phyloP scores from a whole-genome alignment of 2,113 vertebrate species.

The Illadopsis cleaveri region DNA sequence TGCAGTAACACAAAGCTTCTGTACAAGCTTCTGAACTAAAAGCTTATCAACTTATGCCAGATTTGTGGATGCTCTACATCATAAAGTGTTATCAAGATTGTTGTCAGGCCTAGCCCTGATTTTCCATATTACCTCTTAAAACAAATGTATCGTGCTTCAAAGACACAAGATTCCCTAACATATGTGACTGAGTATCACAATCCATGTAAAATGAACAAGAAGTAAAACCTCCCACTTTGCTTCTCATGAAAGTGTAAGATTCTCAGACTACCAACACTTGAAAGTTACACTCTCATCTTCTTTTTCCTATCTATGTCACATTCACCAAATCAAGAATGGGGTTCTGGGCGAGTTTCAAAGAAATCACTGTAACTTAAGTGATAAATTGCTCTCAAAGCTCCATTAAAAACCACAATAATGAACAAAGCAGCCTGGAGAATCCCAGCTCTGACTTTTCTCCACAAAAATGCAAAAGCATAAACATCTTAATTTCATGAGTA shows the following conservation, averaged over 20 bases:
- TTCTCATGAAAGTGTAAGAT: neutral
- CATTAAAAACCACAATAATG: neutral
- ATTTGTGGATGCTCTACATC: neutral
- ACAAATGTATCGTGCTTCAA: neutral
- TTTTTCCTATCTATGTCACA: neutral
- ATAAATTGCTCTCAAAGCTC: neutral
- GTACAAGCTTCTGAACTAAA: neutral
- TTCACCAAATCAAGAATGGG: neutral
- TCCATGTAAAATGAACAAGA: neutral
- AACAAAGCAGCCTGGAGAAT: neutral
- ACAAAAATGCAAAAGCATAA: neutral
- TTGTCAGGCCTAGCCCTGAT: neutral
- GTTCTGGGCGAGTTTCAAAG: neutral
- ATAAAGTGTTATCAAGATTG: neutral
- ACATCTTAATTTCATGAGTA: neutral
- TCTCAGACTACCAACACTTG: neutral
- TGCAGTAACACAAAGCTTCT: neutral
- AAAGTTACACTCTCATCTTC: neutral
- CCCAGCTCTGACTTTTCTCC: neutral
- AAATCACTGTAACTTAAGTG: neutral
- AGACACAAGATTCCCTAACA: neutral
- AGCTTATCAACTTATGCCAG: neutral
- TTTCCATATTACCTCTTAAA: neutral
- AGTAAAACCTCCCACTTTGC: accelerated
- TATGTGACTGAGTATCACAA: neutral